phyloP scores from a whole-genome alignment of 2,888 invertebrate species.

The Leptopterna dolabrata region DNA sequence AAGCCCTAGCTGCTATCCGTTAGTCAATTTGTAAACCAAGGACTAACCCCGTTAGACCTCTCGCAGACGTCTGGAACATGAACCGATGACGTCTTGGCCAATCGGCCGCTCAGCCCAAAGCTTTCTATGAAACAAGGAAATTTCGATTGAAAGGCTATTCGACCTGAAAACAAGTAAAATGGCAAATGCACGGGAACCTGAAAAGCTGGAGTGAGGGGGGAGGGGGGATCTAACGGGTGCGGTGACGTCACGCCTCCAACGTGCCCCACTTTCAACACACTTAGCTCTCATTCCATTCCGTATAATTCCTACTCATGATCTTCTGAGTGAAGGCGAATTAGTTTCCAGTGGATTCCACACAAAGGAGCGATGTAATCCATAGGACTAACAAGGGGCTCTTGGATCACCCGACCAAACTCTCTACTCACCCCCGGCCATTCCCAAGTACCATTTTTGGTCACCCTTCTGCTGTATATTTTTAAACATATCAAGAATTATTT shows the following conservation, averaged over 20 bases:
- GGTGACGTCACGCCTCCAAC: constrained; percentile 27
- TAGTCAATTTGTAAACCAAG: neutral
- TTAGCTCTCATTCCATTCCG: constrained; percentile 32
- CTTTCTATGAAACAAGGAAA: neutral
- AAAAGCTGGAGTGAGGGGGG: neutral
- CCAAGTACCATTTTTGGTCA: neutral
- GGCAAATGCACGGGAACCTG: neutral
- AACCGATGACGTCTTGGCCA: neutral
- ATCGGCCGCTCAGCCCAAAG: neutral
- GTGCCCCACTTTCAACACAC: constrained; percentile 42
- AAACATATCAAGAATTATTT: too few species aligned
- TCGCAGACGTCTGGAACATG: too few species aligned
- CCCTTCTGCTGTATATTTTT: too few species aligned
- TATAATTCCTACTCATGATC: neutral
- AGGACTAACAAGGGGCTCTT: neutral
- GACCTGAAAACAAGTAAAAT: neutral
- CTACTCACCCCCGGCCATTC: neutral
- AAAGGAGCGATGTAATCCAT: neutral
- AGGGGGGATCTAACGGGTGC: constrained; percentile 24
- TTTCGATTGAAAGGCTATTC: neutral
- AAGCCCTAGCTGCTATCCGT: neutral
- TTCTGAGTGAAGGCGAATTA: neutral
- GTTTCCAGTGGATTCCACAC: neutral
- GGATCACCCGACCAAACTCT: neutral
- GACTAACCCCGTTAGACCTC: too few species aligned